phyloP scores from a whole-genome alignment of 1,140 invertebrate genomes.

The Chironomus striatipennis region DNA sequence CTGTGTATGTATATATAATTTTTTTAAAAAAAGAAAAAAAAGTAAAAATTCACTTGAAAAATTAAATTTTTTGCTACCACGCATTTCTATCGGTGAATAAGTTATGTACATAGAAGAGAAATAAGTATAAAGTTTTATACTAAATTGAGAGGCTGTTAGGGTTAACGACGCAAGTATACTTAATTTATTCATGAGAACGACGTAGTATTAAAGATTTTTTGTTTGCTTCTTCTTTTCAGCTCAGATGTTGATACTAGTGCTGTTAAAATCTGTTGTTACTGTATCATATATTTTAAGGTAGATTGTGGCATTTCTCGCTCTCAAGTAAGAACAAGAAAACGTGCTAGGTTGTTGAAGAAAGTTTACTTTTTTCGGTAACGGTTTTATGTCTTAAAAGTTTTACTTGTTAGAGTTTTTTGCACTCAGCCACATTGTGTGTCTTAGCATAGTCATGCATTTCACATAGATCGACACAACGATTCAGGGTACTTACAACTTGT shows the following conservation, averaged over 20 bases:
- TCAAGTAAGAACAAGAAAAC: too few species aligned
- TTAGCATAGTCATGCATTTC: neutral
- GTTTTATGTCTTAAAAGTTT: neutral
- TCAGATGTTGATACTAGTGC: too few species aligned
- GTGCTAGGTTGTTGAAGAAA: too few species aligned
- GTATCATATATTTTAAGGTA: too few species aligned
- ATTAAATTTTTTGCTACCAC: slow-evolving; percentile 4
- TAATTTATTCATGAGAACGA: slow-evolving; percentile 9
- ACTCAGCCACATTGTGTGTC: neutral
- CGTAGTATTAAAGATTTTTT: neutral
- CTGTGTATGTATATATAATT: too few species aligned
- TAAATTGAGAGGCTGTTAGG: slow-evolving; percentile 10
- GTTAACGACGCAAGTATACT: slow-evolving; percentile 7
- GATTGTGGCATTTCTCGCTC: too few species aligned
- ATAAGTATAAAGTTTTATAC: neutral
- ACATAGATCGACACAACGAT: neutral
- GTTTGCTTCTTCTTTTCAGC: neutral
- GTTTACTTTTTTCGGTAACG: neutral
- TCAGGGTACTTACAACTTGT: neutral
- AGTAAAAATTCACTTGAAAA: neutral
- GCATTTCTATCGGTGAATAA: neutral
- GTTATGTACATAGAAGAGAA: neutral
- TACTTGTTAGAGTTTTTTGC: neutral
- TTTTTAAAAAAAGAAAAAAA: too few species aligned
- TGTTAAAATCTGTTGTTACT: too few species aligned